These are phyloP conservation scores for Smittia aterrima DNA, from an alignment of 2,888 invertebrate genomes.

Conservation along the genomic window DNA sequence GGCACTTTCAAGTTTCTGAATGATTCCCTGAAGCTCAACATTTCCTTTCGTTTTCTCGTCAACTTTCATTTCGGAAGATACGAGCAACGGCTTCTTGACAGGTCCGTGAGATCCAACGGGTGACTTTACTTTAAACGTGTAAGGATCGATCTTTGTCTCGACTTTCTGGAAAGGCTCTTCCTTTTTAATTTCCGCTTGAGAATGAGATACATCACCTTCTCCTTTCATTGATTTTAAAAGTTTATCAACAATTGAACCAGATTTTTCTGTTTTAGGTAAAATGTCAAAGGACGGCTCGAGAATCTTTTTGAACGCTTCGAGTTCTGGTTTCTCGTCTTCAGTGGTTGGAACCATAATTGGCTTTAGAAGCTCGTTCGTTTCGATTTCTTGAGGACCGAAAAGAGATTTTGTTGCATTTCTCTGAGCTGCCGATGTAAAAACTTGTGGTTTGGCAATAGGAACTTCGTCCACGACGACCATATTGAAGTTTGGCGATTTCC, in stretches of 20 bases:
- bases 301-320: constrained; percentile 34
- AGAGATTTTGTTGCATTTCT: not conserved
- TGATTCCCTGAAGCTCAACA: constrained; percentile 62
- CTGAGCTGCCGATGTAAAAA: not conserved
- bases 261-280: constrained; percentile 51
- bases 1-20: constrained; percentile 59
- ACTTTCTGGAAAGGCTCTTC: not conserved
- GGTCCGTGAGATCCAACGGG: constrained; percentile 47
- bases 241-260: constrained; percentile 64
- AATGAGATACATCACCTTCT: not conserved
- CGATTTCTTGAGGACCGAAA: not conserved
- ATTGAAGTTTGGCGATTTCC: constrained; percentile 54
- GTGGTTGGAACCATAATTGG: constrained; percentile 29
- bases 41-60: constrained; percentile 56
- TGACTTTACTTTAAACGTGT: constrained; percentile 18
- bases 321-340: constrained; percentile 36
- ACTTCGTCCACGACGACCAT: constrained; percentile 45
- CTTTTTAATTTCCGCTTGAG: not conserved
- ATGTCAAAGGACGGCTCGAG: constrained; percentile 43
- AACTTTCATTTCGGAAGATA: constrained; percentile 51
- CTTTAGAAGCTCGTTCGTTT: not conserved
- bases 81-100: constrained; percentile 49
- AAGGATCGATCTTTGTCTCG: constrained; percentile 5
- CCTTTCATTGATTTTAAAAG: constrained; percentile 59
- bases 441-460: not conserved